phyloP scores from a whole-genome alignment of 2,888 invertebrate genomes.

The Alloplasta piceator region DNA sequence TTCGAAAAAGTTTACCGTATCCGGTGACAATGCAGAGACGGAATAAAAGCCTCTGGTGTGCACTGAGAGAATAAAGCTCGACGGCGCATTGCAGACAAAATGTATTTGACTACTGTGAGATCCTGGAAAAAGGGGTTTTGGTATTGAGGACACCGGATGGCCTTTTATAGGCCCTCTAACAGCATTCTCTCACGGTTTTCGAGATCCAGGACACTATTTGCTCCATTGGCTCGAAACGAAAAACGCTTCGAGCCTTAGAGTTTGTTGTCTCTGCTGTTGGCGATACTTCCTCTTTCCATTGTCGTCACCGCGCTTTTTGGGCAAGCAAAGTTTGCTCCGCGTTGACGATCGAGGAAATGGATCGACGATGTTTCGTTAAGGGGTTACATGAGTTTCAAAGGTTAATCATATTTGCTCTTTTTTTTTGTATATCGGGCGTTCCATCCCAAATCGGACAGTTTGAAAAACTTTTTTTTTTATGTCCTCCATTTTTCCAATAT shows the following conservation, averaged over 20 bases:
- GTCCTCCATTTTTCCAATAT: no score
- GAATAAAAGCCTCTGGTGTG: background rate
- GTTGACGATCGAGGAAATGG: no score
- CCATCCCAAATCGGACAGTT: no score
- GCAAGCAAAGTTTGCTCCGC: no score
- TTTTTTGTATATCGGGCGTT: no score
- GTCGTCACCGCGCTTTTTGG: conserved; percentile 20
- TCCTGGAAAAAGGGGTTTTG: conserved; percentile 12
- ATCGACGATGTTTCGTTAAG: no score
- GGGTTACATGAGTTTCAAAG: no score
- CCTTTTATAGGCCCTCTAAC: conserved; percentile 17
- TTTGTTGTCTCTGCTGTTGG: conserved; percentile 41
- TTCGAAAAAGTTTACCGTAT: conserved; percentile 22
- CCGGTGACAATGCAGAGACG: background rate
- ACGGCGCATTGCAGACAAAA: background rate
- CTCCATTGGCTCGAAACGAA: conserved; percentile 49
- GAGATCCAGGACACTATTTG: conserved; percentile 22
- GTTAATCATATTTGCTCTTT: no score
- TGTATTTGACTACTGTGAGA: conserved; percentile 12
- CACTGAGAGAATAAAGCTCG: background rate
- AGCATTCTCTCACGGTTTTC: conserved; percentile 32
- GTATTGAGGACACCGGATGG: conserved; percentile 25
- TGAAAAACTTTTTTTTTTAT: no score
- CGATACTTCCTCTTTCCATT: conserved; percentile 30
- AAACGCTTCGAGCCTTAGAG: conserved; percentile 46